Evolutionary conservation across 1,140 invertebrate genomes (phyloP).

Genomic region (Dendrolimus kikuchii): DNA sequence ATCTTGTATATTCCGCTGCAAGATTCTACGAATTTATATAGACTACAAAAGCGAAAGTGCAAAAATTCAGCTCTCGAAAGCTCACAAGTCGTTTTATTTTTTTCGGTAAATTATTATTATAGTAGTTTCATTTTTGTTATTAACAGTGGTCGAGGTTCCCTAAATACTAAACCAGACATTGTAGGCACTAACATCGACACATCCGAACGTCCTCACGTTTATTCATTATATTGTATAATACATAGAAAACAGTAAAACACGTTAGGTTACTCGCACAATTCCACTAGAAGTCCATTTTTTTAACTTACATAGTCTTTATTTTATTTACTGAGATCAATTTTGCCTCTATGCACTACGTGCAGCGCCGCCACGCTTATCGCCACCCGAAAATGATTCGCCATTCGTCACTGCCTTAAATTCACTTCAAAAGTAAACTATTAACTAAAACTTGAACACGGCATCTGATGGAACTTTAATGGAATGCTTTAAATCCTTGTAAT

Average conservation of each 20-base stretch:
- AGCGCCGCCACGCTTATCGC: constrained; percentile 21
- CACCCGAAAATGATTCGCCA: constrained; percentile 18
- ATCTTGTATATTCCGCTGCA: constrained; percentile 37
- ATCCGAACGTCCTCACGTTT: constrained; percentile 45
- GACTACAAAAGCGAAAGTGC: constrained; percentile 13
- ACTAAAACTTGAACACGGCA: too few species aligned
- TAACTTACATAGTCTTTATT: constrained; percentile 56
- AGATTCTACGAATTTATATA: constrained; percentile 44
- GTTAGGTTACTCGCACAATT: constrained; percentile 62
- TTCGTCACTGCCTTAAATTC: constrained; percentile 18
- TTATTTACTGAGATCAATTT: constrained; percentile 68
- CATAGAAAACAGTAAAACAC: constrained; percentile 63
- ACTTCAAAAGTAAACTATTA: background rate
- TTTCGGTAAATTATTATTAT: constrained; percentile 56
- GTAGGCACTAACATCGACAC: constrained; percentile 64
- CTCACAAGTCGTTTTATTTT: constrained; percentile 39
- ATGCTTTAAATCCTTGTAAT: too few species aligned
- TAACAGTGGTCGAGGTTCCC: constrained; percentile 57
- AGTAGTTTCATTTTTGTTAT: constrained; percentile 21
- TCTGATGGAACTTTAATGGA: too few species aligned
- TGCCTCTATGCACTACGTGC: constrained; percentile 55
- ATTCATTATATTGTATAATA: constrained; percentile 42
- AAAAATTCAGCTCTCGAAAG: constrained; percentile 42
- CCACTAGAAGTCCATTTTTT: constrained; percentile 59
- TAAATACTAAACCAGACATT: constrained; percentile 59